These are phyloP conservation scores for Eolophus roseicapilla DNA, from an alignment of 2,113 vertebrate species.

Conservation along the genomic window DNA sequence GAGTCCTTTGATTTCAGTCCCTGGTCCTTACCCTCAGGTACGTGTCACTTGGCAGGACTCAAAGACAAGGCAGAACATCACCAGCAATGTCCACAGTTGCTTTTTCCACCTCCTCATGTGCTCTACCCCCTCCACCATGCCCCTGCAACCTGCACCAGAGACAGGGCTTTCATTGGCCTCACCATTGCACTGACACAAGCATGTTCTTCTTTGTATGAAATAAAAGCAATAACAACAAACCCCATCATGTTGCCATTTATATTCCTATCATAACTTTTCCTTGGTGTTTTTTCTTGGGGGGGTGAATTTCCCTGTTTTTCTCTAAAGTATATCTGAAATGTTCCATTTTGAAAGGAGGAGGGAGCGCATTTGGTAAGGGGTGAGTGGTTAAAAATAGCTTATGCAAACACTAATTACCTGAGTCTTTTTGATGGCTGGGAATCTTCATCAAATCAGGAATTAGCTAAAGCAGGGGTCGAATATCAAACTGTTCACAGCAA, in stretches of 20 bases:
- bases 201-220: background rate
- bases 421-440: background rate
- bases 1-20: background rate
- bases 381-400: background rate
- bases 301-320: background rate
- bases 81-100: fast-evolving
- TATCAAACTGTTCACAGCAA: background rate
- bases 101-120: background rate
- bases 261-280: background rate
- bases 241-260: background rate
- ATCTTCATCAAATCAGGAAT: background rate
- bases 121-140: background rate
- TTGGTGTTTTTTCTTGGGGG: fast-evolving
- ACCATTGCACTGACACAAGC: background rate
- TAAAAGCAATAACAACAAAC: background rate
- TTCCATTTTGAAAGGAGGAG: background rate
- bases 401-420: background rate
- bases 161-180: background rate
- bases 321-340: background rate
- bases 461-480: background rate
- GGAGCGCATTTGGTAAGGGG: background rate
- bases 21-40: background rate
- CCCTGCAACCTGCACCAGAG: background rate
- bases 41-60: background rate
- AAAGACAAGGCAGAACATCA: background rate